These are phyloP conservation scores for Abscondita cerata DNA, from an alignment of 2,888 invertebrate genomes.

Conservation along the genomic window DNA sequence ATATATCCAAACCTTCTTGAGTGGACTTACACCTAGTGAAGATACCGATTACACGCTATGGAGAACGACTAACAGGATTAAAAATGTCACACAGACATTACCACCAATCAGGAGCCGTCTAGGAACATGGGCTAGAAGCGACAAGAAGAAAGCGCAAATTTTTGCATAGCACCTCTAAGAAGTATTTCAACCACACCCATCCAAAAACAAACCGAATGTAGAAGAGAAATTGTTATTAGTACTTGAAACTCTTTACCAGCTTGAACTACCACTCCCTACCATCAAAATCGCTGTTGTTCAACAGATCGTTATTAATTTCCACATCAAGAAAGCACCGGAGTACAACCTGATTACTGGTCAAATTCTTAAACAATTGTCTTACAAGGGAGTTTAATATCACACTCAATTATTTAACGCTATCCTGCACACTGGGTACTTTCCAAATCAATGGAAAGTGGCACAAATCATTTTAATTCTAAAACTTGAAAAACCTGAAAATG, in stretches of 20 bases:
- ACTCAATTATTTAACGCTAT: conserved; percentile 1
- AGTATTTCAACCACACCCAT: background rate
- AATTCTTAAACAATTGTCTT: background rate
- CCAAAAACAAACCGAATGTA: background rate
- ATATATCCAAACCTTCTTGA: background rate
- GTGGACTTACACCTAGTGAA: background rate
- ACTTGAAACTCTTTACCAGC: background rate
- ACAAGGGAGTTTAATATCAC: background rate
- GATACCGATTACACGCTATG: background rate
- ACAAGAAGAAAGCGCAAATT: background rate
- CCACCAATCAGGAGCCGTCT: background rate
- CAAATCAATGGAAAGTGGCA: background rate
- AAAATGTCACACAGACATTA: background rate
- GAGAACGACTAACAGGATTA: background rate
- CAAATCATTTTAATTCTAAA: background rate
- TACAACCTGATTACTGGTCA: background rate
- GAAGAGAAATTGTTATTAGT: background rate
- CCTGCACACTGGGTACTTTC: background rate
- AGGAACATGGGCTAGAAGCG: background rate
- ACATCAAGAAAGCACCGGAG: background rate
- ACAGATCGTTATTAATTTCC: background rate
- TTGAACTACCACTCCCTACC: background rate
- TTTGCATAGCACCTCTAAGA: background rate
- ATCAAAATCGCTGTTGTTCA: background rate
- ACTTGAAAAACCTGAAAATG: no score